Evolutionary conservation across 2,797 vertebrate species (phyloP), one percentile per base, ranked within the genome.

Genomic region (Aulostomus chinensis): DNA sequence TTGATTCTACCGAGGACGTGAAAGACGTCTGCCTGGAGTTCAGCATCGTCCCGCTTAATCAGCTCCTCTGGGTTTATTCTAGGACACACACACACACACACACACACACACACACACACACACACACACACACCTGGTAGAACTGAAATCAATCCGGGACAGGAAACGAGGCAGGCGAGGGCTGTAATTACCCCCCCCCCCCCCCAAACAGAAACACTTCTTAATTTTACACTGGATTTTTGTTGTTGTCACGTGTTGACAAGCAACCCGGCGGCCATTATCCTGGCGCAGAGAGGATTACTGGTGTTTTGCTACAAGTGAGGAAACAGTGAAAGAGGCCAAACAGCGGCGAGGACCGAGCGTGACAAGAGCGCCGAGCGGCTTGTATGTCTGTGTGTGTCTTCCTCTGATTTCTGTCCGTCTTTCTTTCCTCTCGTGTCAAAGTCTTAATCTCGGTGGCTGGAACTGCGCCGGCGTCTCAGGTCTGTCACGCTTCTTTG

Each of bases 121-220:
- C 8, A 2, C 7, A 4, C 25, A 9, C 15, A 0, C 29, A 61
- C 76, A 83, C 75, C 75, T 83, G 75, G 70, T 20, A 32, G 38
- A 58, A 49, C 20, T 40, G 5, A 59, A 51, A 21, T 50, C 3
- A 54, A 57, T 32, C 75, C 86, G 54, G 86, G 84, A 81, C 92
- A 93, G 93, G 93, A 95, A 93, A 87, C 80, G 78, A 78, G 62
- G 80, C 35, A 6, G 48, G 81, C 69, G 69, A 81, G 72, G 78
- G 77, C 66, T 93, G 79, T 94, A 94, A 95, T 96, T 95, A 96
- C 86, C 77, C 46, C 22, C 72, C 48, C 72, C 72, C 63, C 16
- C 33, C 65, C 67, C 68, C 83, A 84, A 63, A 53, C 57, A 57
- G 38, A 56, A 49, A 49, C 38, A 15, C 12, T 9, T 2, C 49